Evolutionary conservation across 1,140 invertebrate species (phyloP).

Genomic region (Drosophila mayri): DNA sequence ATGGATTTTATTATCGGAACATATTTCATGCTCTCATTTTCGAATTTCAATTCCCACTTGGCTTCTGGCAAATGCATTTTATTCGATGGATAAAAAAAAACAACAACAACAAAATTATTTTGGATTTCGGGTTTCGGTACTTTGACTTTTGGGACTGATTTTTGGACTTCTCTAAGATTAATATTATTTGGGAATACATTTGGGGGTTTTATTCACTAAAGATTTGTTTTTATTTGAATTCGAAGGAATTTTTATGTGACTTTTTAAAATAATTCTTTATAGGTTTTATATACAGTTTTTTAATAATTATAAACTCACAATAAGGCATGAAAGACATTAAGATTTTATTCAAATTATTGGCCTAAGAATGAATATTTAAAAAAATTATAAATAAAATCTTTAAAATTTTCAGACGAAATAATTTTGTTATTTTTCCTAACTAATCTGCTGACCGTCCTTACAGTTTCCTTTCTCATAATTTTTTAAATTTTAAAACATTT

Average conservation of each 20-base stretch:
- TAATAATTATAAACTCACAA: too few relatives aligned
- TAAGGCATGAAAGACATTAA: too few relatives aligned
- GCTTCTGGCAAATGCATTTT: constrained; percentile 40
- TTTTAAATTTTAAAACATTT: neutral
- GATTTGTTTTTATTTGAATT: too few relatives aligned
- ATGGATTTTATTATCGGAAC: constrained; percentile 24
- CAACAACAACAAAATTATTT: neutral
- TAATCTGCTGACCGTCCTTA: neutral
- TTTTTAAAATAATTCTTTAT: neutral
- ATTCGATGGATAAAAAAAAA: constrained; percentile 1
- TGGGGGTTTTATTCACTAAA: too few relatives aligned
- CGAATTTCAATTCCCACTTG: constrained; percentile 26
- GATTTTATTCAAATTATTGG: too few relatives aligned
- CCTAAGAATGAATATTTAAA: too few relatives aligned
- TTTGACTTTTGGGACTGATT: neutral
- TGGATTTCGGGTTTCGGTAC: neutral
- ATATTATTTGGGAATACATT: too few relatives aligned
- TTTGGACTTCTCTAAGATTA: too few relatives aligned
- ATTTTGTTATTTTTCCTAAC: neutral
- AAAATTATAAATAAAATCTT: too few relatives aligned
- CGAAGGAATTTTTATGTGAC: neutral
- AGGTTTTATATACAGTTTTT: too few relatives aligned
- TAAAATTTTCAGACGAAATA: too few relatives aligned
- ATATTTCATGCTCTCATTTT: constrained; percentile 16
- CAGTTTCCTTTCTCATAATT: neutral